Base-by-base conservation (phyloP, 2,113 vertebrate species). In the Reinhardtius hippoglossoides region DNA sequence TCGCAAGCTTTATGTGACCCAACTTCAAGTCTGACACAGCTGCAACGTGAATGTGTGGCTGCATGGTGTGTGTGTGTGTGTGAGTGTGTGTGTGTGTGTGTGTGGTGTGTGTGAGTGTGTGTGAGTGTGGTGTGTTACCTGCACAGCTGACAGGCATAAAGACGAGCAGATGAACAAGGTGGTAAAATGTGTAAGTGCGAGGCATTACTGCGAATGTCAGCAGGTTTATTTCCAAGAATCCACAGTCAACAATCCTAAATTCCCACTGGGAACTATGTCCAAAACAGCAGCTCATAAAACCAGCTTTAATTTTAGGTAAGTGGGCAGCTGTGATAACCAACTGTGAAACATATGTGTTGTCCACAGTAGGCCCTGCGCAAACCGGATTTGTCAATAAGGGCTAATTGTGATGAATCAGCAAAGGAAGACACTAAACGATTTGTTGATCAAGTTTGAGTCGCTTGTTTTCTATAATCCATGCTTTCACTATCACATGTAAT, bases 261-360 rank as follows among this genome's bases (percentile, higher is more conserved):
- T 77, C 76, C 80, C 71, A 54, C 20, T 23, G 79, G 71, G 80
- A 65, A 52, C 15, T 13, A 48, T 37, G 78, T 58, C 63, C 63
- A 35, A 68, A 84, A 81, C 70, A 80, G 72, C 71, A 73, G 76
- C 71, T 80, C 67, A 71, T 84, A 31, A 84, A 87, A 78, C 85
- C 67, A 37, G 76, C 85, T 71, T 79, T 71, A 48, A 87, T 74
- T 84, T 67, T 20, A 56, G 67, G 18, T 81, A 83, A 82, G 46
- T 75, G 77, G 69, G 65, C 71, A 87, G 80, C 71, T 87, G 80
- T 60, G 83, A 70, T 16, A 5, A 18, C 46, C 46, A 50, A 50
- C 46, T 50, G 46, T 78, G 78, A 66, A 66, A 76, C 80, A 80
- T 78, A 83, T 88, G 88, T 61, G 70, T 27, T 31, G 46, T 73